Conservation (phyloP, 2,113 vertebrate genomes). For the Actinemys pallida region DNA sequence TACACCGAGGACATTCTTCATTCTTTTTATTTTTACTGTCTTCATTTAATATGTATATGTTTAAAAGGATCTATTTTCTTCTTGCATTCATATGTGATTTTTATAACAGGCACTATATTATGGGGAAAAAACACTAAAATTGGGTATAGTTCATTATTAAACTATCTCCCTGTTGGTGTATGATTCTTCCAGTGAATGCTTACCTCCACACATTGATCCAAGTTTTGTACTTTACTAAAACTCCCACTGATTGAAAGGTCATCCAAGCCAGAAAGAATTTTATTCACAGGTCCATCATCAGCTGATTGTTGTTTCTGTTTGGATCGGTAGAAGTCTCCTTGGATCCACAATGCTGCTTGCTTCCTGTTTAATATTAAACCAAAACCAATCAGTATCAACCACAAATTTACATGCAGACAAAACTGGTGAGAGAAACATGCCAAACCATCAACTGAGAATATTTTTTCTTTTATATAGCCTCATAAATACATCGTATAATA, state of each 20-base stretch:
- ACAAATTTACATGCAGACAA: neutral
- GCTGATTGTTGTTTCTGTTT: constrained; percentile 80
- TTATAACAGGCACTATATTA: neutral
- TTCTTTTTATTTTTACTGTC: neutral
- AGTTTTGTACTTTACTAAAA: constrained; percentile 71
- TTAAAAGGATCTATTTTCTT: neutral
- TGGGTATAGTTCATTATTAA: neutral
- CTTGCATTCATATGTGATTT: neutral
- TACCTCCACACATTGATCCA: constrained; percentile 86
- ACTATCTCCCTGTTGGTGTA: neutral
- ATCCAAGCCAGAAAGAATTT: constrained; percentile 88
- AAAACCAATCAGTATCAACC: neutral
- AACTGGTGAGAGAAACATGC: fast-evolving
- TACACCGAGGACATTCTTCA: neutral
- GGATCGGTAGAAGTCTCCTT: constrained; percentile 86
- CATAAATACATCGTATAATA: neutral
- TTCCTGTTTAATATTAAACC: constrained; percentile 82
- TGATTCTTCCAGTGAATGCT: constrained; percentile 15
- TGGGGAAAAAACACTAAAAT: neutral
- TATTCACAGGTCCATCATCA: constrained; percentile 81
- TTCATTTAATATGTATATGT: neutral
- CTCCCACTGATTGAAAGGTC: constrained; percentile 83
- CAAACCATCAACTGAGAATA: neutral
- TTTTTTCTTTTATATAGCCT: neutral
- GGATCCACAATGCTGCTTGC: constrained; percentile 88